Conservation (phyloP, 2,888 invertebrate species). For the Cetonia aurata region DNA sequence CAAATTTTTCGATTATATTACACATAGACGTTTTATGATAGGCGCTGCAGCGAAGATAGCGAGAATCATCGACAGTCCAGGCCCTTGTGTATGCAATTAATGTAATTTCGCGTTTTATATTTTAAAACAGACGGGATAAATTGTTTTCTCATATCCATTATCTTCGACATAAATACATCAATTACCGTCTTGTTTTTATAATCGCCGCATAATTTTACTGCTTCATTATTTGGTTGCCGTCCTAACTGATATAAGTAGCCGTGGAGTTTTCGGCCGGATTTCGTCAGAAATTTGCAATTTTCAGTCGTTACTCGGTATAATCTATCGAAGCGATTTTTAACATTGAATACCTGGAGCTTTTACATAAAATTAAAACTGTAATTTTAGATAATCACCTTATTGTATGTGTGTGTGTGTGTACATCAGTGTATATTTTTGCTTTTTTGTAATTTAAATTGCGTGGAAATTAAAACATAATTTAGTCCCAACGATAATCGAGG, state of each 20-base stretch:
- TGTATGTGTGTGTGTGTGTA: constrained; percentile 7
- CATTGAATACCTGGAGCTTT: constrained; percentile 8
- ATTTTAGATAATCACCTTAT: constrained; percentile 39
- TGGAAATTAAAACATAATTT: constrained; percentile 16
- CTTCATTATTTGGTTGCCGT: constrained; percentile 51
- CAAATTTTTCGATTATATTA: constrained; percentile 57
- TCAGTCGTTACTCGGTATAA: neutral
- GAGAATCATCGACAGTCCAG: neutral
- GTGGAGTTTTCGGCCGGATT: neutral
- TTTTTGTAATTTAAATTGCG: neutral
- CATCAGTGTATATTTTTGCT: neutral
- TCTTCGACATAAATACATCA: constrained; percentile 42
- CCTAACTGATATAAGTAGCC: neutral
- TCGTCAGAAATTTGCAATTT: constrained; percentile 41
- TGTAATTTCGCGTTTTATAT: constrained; percentile 43
- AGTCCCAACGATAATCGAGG: constrained; percentile 5
- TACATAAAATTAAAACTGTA: constrained; percentile 36
- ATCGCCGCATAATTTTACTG: constrained; percentile 50
- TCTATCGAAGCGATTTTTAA: neutral
- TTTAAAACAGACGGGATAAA: constrained; percentile 49
- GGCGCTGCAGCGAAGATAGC: constrained; percentile 30
- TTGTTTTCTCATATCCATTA: constrained; percentile 51
- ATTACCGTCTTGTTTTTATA: constrained; percentile 44
- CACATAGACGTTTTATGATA: constrained; percentile 40
- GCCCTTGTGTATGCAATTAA: constrained; percentile 33